These are phyloP conservation scores for Bombus affinis DNA, from an alignment of 1,140 invertebrate genomes.

Conservation along the genomic window DNA sequence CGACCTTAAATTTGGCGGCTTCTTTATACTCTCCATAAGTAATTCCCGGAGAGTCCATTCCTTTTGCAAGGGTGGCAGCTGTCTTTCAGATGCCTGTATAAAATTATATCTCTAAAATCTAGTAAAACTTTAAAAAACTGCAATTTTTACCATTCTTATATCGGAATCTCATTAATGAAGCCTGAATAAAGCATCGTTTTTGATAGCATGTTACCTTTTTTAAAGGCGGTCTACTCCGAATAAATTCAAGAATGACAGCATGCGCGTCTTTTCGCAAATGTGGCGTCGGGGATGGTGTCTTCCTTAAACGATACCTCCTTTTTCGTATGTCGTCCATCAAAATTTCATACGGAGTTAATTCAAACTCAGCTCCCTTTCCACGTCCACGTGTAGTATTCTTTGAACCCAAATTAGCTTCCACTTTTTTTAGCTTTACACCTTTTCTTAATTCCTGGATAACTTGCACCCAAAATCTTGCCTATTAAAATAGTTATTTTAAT, in stretches of 20 bases:
- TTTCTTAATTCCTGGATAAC: slow-evolving; percentile 93
- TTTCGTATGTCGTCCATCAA: slow-evolving; percentile 97
- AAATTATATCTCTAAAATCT: slow-evolving; percentile 37
- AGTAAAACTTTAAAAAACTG: slow-evolving; percentile 25
- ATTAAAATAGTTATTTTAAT: slow-evolving; percentile 24
- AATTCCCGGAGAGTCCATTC: slow-evolving; percentile 91
- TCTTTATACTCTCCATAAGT: slow-evolving; percentile 94
- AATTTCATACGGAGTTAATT: slow-evolving; percentile 98
- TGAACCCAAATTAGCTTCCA: slow-evolving; percentile 85
- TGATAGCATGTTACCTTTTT: slow-evolving; percentile 88
- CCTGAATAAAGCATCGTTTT: not conserved
- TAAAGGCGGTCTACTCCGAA: slow-evolving; percentile 95
- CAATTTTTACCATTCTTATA: not conserved
- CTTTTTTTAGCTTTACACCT: slow-evolving; percentile 96
- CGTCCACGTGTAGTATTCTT: slow-evolving; percentile 57
- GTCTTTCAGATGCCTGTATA: slow-evolving; percentile 92
- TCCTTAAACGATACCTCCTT: slow-evolving; percentile 91
- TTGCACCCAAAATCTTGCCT: slow-evolving; percentile 98
- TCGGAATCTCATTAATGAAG: not conserved
- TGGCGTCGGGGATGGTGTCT: slow-evolving; percentile 85
- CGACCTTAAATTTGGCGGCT: slow-evolving; percentile 87
- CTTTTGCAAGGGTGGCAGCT: slow-evolving; percentile 88
- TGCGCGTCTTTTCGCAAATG: slow-evolving; percentile 96
- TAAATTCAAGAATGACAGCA: slow-evolving; percentile 97
- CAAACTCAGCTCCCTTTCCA: slow-evolving; percentile 89